phyloP scores from a whole-genome alignment of 2,888 invertebrate species.

The Volucella bombylans region DNA sequence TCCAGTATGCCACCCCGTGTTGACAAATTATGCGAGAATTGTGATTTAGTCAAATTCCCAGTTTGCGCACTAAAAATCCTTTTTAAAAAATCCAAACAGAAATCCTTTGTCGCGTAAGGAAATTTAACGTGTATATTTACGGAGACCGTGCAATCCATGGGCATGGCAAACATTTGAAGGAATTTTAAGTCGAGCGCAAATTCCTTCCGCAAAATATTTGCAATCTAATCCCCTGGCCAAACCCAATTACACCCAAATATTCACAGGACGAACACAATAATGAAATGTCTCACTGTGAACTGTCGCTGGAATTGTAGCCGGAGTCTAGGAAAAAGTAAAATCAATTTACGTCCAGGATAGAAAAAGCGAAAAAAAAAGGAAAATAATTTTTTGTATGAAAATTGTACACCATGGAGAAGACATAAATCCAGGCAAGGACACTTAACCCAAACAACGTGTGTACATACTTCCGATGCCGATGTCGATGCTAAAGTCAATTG shows the following conservation, averaged over 20 bases:
- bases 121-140: neutral
- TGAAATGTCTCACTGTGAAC: constrained; percentile 13
- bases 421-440: too few relatives aligned
- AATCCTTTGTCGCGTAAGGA: neutral
- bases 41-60: constrained; percentile 41
- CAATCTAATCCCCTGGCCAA: constrained; percentile 11
- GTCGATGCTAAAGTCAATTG: too few relatives aligned
- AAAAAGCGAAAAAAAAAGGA: neutral
- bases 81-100: neutral
- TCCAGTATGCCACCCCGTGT: neutral
- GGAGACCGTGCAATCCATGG: neutral
- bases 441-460: too few relatives aligned
- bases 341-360: neutral
- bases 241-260: neutral
- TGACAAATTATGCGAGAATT: constrained; percentile 46
- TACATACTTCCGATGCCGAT: too few relatives aligned
- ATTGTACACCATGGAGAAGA: too few relatives aligned
- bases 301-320: neutral
- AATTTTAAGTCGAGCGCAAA: neutral
- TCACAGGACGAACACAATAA: constrained; percentile 7
- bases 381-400: too few relatives aligned
- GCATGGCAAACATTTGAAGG: constrained; percentile 2
- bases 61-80: constrained; percentile 6
- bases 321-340: neutral
- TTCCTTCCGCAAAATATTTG: neutral